Percentiles rank a stretch among this genome's conserved stretches.
Evolutionary conservation across 2,888 invertebrate genomes (phyloP).

Genomic region (Neocrepidodera transversa): DNA sequence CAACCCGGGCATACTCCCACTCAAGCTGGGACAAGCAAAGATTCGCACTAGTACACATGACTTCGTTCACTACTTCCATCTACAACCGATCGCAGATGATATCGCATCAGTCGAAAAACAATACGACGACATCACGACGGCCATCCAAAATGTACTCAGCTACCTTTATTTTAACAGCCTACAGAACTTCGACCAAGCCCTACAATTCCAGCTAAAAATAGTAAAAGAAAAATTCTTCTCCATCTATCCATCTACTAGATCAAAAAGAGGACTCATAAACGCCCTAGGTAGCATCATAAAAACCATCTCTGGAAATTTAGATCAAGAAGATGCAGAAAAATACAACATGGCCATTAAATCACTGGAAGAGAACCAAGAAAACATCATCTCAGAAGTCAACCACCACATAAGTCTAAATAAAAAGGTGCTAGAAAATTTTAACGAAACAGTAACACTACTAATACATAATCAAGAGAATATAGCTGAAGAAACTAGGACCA

Average conservation of each 20-base stretch:
- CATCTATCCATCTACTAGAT: neutral
- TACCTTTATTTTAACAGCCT: slow-evolving; percentile 7
- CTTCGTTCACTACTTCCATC: neutral
- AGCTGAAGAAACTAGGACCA: neutral
- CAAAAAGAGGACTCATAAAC: slow-evolving; percentile 14
- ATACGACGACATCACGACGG: neutral
- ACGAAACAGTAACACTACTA: slow-evolving; percentile 5
- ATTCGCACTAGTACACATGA: slow-evolving; percentile 21
- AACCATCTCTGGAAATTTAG: slow-evolving; percentile 21
- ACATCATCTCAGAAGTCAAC: neutral
- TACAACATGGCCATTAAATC: slow-evolving; percentile 11
- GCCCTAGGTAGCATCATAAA: slow-evolving; percentile 15
- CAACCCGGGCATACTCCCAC: slow-evolving; percentile 26
- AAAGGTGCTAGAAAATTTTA: slow-evolving; percentile 12
- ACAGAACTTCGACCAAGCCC: neutral
- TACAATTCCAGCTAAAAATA: slow-evolving; percentile 3
- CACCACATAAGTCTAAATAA: slow-evolving; percentile 7
- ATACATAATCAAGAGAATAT: slow-evolving; percentile 8
- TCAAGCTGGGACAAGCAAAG: slow-evolving; percentile 21
- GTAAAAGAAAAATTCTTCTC: slow-evolving; percentile 1
- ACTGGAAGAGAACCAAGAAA: slow-evolving; percentile 1
- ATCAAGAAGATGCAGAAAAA: slow-evolving; percentile 23
- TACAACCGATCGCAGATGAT: neutral
- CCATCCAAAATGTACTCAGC: neutral
- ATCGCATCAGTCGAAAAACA: neutral